Evolutionary conservation across 2,797 vertebrate species (phyloP).

Genomic region (Paramormyrops hopkinsi): DNA sequence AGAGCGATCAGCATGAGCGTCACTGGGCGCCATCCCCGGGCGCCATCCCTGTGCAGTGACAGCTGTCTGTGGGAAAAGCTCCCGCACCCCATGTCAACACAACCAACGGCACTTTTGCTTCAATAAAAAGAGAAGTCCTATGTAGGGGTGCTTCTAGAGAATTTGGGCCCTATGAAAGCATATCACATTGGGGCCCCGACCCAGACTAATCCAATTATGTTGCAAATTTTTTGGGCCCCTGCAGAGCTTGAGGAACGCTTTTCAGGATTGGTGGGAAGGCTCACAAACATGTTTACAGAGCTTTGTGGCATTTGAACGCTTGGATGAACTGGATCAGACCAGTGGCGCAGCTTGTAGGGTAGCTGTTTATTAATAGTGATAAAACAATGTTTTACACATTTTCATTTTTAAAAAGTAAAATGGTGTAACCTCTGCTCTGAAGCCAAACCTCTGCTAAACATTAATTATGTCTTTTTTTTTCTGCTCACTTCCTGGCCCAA

Average conservation of each 20-base stretch:
- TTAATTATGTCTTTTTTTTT: not conserved
- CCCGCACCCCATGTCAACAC: not conserved
- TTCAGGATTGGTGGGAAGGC: not conserved
- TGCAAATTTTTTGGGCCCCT: not conserved
- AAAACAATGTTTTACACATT: conserved; percentile 37
- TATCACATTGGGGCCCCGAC: not conserved
- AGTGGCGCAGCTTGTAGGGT: not conserved
- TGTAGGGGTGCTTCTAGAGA: not conserved
- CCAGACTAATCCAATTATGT: not conserved
- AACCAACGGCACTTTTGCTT: not conserved
- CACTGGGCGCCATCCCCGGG: conserved; percentile 7
- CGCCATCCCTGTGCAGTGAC: not conserved
- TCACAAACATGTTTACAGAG: not conserved
- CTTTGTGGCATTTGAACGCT: not conserved
- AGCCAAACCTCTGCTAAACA: not conserved
- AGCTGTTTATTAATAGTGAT: conserved; percentile 32
- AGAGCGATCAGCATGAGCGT: not conserved
- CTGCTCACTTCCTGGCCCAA: not conserved
- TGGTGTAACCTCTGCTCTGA: not conserved
- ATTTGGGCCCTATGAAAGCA: not conserved
- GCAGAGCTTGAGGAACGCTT: not conserved
- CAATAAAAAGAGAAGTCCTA: not conserved
- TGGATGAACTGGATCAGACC: not conserved
- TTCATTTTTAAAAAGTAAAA: conserved; percentile 8
- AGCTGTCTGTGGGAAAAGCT: not conserved